Evolutionary conservation across 2,888 invertebrate genomes (phyloP), one percentile per base, ranked within the genome.

Genomic region (Chydorus sphaericus): DNA sequence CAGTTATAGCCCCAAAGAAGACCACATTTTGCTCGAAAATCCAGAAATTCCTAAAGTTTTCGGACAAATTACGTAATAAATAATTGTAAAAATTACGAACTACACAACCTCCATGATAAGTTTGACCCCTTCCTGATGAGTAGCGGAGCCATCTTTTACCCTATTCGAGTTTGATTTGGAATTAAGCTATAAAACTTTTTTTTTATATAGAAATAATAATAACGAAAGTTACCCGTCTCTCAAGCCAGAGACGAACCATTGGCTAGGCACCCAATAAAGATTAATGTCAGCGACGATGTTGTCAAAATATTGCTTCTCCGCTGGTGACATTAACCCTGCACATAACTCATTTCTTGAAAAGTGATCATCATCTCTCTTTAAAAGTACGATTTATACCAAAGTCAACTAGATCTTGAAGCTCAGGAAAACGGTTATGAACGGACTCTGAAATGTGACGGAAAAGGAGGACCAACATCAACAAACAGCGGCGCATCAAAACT

Each of bases 191-290:
- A n/a, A n/a, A n/a, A n/a, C n/a, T n/a, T n/a, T n/a, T n/a, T n/a
- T n/a, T n/a, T n/a, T n/a, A n/a, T n/a, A n/a, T n/a, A n/a, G n/a
- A n/a, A n/a, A n/a, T n/a, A n/a, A n/a, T n/a, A n/a, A n/a, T n/a
- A n/a, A n/a, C n/a, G n/a, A n/a, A n/a, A 72, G 73, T 49, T 69
- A 69, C 44, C 74, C 76, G 54, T 77, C 75, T 59, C 76, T 73
- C 10, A 80, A 66, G 14, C 79, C 67, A 61, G 72, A 73, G 60
- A 78, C 48, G 62, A 78, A 77, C 80, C 80, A 80, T 18, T 77
- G 75, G 60, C 78, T 74, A 1, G 79, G 79, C 53, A 80, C 77
- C 78, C 79, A 80, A 66, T 79, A 80, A 28, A 79, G 79, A 66
- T 79, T 79, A 65, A 76, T 76, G 65, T 78, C 78, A 31, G 73